phyloP scores from a whole-genome alignment of 2,888 invertebrate species.

The Xestia rhomboidea region DNA sequence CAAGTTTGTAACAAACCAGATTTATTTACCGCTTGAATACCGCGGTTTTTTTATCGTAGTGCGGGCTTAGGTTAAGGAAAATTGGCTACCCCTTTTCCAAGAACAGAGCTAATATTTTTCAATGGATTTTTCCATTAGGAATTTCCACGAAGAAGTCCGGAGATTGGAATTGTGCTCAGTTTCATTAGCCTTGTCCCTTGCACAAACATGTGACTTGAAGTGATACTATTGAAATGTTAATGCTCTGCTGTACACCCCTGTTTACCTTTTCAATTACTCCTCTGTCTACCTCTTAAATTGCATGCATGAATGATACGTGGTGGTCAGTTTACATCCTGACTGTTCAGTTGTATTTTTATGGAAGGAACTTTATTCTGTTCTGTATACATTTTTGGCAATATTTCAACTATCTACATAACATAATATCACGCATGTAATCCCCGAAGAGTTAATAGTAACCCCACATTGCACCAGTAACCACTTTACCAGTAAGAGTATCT shows the following conservation, averaged over 20 bases:
- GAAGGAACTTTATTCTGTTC: neutral
- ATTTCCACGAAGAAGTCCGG: neutral
- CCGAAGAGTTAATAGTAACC: no score
- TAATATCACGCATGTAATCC: no score
- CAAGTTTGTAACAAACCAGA: neutral
- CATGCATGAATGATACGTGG: neutral
- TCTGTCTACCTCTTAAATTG: no score
- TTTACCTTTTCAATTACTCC: neutral
- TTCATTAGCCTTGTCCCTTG: neutral
- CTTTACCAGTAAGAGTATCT: no score
- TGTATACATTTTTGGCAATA: neutral
- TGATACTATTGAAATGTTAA: neutral
- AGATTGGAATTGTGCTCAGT: constrained; percentile 4
- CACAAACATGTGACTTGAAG: neutral
- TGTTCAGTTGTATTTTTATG: neutral
- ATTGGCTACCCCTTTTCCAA: neutral
- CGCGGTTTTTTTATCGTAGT: neutral
- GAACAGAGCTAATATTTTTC: constrained; percentile 9
- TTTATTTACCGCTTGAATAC: neutral
- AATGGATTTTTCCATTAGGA: constrained; percentile 15
- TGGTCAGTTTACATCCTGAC: neutral
- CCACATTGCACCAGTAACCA: no score
- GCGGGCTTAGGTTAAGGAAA: neutral
- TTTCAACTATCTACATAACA: neutral
- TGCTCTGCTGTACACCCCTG: neutral